These are phyloP conservation scores for Drosophila testacea DNA, from an alignment of 2,888 invertebrate species.

Conservation along the genomic window DNA sequence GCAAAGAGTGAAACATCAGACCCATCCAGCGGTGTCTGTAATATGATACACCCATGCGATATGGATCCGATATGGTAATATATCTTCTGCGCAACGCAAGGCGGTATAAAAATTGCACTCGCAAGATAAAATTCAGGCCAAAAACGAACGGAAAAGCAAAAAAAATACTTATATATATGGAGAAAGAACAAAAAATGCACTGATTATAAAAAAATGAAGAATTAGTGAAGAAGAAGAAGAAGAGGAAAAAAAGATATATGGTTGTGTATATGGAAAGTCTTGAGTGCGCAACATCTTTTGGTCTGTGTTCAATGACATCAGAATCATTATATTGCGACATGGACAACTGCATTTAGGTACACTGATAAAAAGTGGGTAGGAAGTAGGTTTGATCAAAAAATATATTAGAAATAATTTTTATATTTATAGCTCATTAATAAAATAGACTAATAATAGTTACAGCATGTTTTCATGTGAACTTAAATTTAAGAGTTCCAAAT, in stretches of 20 bases:
- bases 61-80: slow-evolving; percentile 39
- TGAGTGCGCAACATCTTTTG: slow-evolving; percentile 41
- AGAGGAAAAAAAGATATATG: slow-evolving; percentile 27
- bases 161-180: slow-evolving; percentile 8
- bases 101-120: slow-evolving; percentile 66
- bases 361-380: neutral
- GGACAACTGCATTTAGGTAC: slow-evolving; percentile 9
- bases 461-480: too few relatives aligned
- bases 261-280: slow-evolving; percentile 12
- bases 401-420: neutral
- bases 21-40: slow-evolving; percentile 53
- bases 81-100: slow-evolving; percentile 56
- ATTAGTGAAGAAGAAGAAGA: neutral
- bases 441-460: too few relatives aligned
- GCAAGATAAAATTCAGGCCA: slow-evolving; percentile 77
- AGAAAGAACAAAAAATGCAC: slow-evolving; percentile 7
- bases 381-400: neutral
- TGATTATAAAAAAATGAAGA: slow-evolving; percentile 26
- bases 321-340: slow-evolving; percentile 55
- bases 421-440: too few relatives aligned
- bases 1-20: slow-evolving; percentile 9
- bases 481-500: too few relatives aligned
- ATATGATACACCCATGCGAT: slow-evolving; percentile 56
- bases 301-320: slow-evolving; percentile 60
- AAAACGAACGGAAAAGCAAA: slow-evolving; percentile 51